Conservation (phyloP, 1,140 invertebrate species). For the Bombyx mandarina region DNA sequence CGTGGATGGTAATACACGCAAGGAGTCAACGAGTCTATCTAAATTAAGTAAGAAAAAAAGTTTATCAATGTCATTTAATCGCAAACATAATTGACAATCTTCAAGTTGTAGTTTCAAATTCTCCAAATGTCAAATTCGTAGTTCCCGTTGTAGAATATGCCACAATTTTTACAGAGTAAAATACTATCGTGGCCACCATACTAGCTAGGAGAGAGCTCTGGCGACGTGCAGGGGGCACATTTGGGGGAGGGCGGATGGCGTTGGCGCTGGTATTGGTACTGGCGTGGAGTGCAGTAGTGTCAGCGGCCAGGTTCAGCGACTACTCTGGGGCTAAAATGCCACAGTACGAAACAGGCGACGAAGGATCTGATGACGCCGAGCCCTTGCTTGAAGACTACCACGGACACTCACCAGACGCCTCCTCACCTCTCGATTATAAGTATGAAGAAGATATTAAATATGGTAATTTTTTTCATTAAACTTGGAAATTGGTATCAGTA, state of each 20-base stretch:
- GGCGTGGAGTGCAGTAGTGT: constrained; percentile 18
- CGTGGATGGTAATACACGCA: too few relatives aligned
- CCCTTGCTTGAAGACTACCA: constrained; percentile 29
- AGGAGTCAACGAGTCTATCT: too few relatives aligned
- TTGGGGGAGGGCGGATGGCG: constrained; percentile 18
- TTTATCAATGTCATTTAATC: too few relatives aligned
- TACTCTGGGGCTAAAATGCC: constrained; percentile 45
- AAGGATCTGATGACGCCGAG: constrained; percentile 21
- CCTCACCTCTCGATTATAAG: constrained; percentile 37
- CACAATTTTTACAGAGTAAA: constrained; percentile 21
- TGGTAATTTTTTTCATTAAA: not conserved
- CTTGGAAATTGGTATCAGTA: too few relatives aligned
- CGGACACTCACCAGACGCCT: constrained; percentile 30
- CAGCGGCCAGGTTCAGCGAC: constrained; percentile 29
- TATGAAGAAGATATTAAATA: constrained; percentile 28
- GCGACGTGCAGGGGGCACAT: not conserved
- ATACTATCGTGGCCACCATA: not conserved
- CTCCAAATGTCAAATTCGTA: constrained; percentile 49
- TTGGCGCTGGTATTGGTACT: constrained; percentile 20
- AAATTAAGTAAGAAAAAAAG: too few relatives aligned
- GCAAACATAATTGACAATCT: too few relatives aligned
- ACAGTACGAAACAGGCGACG: constrained; percentile 30
- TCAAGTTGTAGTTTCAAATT: too few relatives aligned
- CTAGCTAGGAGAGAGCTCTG: not conserved
- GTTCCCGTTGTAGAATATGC: constrained; percentile 40